Percentiles rank a stretch among this genome's conserved stretches.
Conservation (phyloP, 2,888 invertebrate genomes). For the Junonia oenone region DNA sequence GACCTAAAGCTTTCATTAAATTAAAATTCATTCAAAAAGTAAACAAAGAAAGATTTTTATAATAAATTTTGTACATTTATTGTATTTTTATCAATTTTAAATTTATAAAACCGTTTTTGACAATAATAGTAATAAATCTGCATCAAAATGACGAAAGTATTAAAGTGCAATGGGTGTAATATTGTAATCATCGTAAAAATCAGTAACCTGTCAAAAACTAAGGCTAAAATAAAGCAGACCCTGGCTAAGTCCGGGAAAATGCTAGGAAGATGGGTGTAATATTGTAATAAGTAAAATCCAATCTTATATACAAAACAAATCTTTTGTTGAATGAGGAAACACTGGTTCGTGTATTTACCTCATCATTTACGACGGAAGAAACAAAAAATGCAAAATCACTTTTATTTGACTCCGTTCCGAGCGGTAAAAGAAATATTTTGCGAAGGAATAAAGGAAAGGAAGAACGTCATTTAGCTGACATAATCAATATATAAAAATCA, state of each 20-base stretch:
- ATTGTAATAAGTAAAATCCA: conserved; percentile 17
- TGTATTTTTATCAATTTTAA: too few relatives aligned
- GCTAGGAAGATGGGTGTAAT: too few relatives aligned
- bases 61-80: too few relatives aligned
- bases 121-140: too few relatives aligned
- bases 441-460: conserved; percentile 3
- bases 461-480: conserved; percentile 14
- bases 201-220: too few relatives aligned
- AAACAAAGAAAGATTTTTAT: too few relatives aligned
- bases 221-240: too few relatives aligned
- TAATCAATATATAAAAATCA: conserved; percentile 13
- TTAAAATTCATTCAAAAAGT: too few relatives aligned
- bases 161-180: background rate
- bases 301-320: conserved; percentile 18
- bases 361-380: background rate
- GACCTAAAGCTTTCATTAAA: too few relatives aligned
- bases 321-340: conserved; percentile 15
- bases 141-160: background rate
- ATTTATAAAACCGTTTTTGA: too few relatives aligned
- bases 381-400: background rate
- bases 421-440: background rate
- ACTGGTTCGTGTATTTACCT: conserved; percentile 13
- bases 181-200: too few relatives aligned
- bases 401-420: conserved; percentile 1
- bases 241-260: too few relatives aligned